A percentile compares a stretch with the other conserved stretches of the same genome.
Conservation (phyloP, 2,888 invertebrate species). For the Hydriomena furcata region DNA sequence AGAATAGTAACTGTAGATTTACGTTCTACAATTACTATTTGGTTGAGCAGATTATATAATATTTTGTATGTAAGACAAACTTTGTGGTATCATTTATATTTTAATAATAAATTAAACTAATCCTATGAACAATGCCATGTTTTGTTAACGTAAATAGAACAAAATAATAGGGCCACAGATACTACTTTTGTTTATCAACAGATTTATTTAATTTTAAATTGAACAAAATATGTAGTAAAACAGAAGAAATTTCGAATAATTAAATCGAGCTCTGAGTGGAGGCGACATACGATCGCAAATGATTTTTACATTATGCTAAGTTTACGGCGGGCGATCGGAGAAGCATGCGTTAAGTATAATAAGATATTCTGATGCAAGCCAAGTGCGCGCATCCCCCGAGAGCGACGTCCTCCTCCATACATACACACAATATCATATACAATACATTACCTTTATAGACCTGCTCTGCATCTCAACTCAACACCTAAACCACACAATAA, state of each 20-base stretch:
- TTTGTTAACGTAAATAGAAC: conserved; percentile 9
- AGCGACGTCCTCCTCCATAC: background rate
- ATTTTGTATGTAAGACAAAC: conserved; percentile 11
- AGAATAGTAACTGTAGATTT: too few relatives aligned
- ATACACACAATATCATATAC: conserved; percentile 3
- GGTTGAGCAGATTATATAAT: background rate
- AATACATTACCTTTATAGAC: background rate
- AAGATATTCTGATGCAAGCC: background rate
- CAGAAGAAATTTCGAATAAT: conserved; percentile 46
- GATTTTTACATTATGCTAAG: conserved; percentile 39
- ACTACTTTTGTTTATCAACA: conserved; percentile 50
- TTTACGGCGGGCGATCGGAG: conserved; percentile 45
- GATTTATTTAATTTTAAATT: conserved; percentile 61
- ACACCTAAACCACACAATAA: conserved; percentile 21
- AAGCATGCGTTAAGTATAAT: conserved; percentile 13
- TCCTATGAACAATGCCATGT: conserved; percentile 21
- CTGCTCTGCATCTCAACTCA: conserved; percentile 25
- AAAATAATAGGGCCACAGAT: conserved; percentile 37
- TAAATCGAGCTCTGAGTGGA: conserved; percentile 57
- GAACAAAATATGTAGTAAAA: conserved; percentile 59
- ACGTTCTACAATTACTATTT: too few relatives aligned
- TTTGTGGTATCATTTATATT: conserved; percentile 16
- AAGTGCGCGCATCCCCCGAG: background rate
- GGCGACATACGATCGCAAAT: conserved; percentile 43
- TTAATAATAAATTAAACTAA: conserved; percentile 22